phyloP scores from a whole-genome alignment of 2,797 vertebrate genomes.

The Falco columbarius region DNA sequence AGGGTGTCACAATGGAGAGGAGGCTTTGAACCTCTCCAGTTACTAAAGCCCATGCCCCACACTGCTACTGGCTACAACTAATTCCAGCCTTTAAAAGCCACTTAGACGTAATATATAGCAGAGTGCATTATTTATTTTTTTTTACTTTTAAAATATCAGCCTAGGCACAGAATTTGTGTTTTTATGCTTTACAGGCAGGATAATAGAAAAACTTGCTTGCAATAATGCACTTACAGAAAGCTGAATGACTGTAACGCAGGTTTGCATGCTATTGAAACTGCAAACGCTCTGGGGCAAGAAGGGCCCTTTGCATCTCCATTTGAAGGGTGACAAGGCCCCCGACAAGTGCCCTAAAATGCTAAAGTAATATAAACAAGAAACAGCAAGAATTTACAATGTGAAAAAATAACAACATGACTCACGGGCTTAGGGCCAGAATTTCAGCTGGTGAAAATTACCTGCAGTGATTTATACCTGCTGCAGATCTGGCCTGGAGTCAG shows the following conservation, averaged over 20 bases:
- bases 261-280: neutral
- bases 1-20: neutral
- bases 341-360: conserved; percentile 11
- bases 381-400: conserved; percentile 68
- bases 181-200: neutral
- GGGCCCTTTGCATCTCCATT: neutral
- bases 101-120: neutral
- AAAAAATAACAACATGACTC: conserved; percentile 62
- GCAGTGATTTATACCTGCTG: conserved; percentile 62
- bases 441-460: conserved; percentile 70
- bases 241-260: neutral
- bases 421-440: conserved; percentile 39
- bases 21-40: neutral
- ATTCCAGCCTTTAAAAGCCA: neutral
- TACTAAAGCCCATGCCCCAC: neutral
- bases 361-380: conserved; percentile 59
- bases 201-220: neutral
- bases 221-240: neutral
- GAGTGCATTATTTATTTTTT: neutral
- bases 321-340: neutral
- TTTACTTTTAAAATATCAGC: neutral
- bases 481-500: conserved; percentile 38
- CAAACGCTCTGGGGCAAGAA: neutral
- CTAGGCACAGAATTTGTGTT: neutral
- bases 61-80: neutral